Base-by-base conservation (phyloP, 2,888 invertebrate species). In the Acanthococcus lagerstroemiae region DNA sequence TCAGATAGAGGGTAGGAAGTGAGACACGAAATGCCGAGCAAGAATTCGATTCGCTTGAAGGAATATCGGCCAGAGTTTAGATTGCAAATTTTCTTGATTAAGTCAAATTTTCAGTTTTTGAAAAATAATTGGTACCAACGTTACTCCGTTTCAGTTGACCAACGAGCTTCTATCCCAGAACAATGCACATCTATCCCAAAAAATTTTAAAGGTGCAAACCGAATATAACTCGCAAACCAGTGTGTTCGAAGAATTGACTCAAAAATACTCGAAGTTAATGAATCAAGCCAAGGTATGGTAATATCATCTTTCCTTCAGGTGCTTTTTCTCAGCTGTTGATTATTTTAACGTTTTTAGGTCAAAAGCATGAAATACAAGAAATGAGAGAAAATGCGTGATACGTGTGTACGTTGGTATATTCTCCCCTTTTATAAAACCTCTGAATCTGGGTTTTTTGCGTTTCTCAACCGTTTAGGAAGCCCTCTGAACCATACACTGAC, bases 91-190 rank as follows among this genome's bases (percentile, higher is more conserved):
- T n/a, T n/a, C n/a, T n/a, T n/a, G n/a, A n/a, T n/a, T n/a, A n/a
- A n/a, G n/a, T n/a, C n/a, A n/a, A n/a, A n/a, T n/a, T n/a, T n/a
- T n/a, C n/a, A n/a, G n/a, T n/a, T n/a, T n/a, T n/a, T n/a, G n/a
- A n/a, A n/a, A n/a, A n/a, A n/a, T n/a, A n/a, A n/a, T n/a, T n/a
- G n/a, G 2, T 37, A 37, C 3, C 37, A 37, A 37, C 37, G 4
- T 57, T 44, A 37, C 17, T 3, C 26, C 27, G 5, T 44, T 19
- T n/a, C 24, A 66, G 66, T 55, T 66, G 1, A 66, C 66, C 2
- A 66, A 66, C 22, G 66, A 66, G 50, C 24, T 66, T 6, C 48
- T 66, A 12, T 56, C 66, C n/a, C 66, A 66, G 50, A 66, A 66
- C 22, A 66, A 56, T 57, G 3, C 55, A n/a, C 66, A 66, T 30